Percentiles rank a stretch among this genome's conserved stretches.
These are phyloP conservation scores for Eupeodes latifasciatus DNA, from an alignment of 2,888 invertebrate genomes.

Conservation along the genomic window DNA sequence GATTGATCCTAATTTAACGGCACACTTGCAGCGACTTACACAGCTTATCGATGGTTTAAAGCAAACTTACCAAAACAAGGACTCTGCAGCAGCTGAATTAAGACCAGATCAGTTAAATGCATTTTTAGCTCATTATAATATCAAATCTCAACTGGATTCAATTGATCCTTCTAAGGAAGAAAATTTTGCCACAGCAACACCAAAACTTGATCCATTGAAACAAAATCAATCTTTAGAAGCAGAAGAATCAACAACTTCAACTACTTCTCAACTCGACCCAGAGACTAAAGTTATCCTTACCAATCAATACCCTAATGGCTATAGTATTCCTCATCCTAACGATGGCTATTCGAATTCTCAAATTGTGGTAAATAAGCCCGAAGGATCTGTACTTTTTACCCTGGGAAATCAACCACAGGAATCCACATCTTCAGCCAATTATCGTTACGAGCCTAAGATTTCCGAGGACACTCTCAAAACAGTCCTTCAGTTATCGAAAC, in stretches of 20 bases:
- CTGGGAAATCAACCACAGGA: slow-evolving; percentile 77
- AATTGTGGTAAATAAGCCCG: slow-evolving; percentile 83
- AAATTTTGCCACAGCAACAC: slow-evolving; percentile 2
- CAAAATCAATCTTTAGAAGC: slow-evolving; percentile 77
- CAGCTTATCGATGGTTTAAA: slow-evolving; percentile 83
- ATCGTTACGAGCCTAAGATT: slow-evolving; percentile 81
- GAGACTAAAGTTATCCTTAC: slow-evolving; percentile 81
- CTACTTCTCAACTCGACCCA: slow-evolving; percentile 78
- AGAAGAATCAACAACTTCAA: slow-evolving; percentile 63
- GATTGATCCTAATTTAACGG: slow-evolving; percentile 82
- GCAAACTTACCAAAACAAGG: slow-evolving; percentile 80
- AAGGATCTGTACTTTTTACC: slow-evolving; percentile 82
- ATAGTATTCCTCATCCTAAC: slow-evolving; percentile 56
- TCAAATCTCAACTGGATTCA: slow-evolving; percentile 81
- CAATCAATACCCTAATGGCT: slow-evolving; percentile 78
- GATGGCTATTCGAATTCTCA: slow-evolving; percentile 82
- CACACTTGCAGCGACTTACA: slow-evolving; percentile 83
- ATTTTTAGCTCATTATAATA: slow-evolving; percentile 83
- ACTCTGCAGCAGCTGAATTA: slow-evolving; percentile 79
- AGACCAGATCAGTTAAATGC: slow-evolving; percentile 83
- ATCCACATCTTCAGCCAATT: slow-evolving; percentile 38
- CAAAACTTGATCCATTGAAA: slow-evolving; percentile 10
- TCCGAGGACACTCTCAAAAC: slow-evolving; percentile 84
- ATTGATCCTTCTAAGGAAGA: slow-evolving; percentile 77
- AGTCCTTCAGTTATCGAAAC: slow-evolving; percentile 83